These are phyloP conservation scores for Ranitomeya variabilis DNA, from an alignment of 2,113 vertebrate genomes.

Conservation along the genomic window DNA sequence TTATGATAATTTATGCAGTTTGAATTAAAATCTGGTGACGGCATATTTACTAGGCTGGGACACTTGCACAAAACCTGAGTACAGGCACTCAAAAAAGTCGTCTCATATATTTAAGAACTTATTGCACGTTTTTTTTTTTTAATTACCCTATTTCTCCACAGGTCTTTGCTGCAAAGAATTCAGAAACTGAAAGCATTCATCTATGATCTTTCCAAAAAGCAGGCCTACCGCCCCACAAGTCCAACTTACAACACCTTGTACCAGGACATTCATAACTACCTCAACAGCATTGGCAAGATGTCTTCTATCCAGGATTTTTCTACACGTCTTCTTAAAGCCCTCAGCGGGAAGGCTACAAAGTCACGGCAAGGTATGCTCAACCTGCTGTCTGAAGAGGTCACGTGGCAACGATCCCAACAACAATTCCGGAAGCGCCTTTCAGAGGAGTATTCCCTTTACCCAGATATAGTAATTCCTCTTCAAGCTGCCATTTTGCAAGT, in stretches of 20 bases:
- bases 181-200: slow-evolving; percentile 82
- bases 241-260: slow-evolving; percentile 81
- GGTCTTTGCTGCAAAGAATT: slow-evolving; percentile 85
- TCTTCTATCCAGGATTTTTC: slow-evolving; percentile 83
- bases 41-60: too few species aligned
- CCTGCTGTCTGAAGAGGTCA: slow-evolving; percentile 87
- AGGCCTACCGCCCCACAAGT: slow-evolving; percentile 83
- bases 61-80: too few species aligned
- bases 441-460: slow-evolving; percentile 84
- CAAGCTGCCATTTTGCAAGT: slow-evolving; percentile 85
- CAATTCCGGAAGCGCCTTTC: slow-evolving; percentile 82
- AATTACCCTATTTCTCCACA: slow-evolving; percentile 62
- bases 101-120: too few species aligned
- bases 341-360: slow-evolving; percentile 71
- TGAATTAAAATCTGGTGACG: too few species aligned
- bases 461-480: slow-evolving; percentile 81
- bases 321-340: slow-evolving; percentile 77
- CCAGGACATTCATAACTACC: slow-evolving; percentile 90
- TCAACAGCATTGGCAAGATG: slow-evolving; percentile 80
- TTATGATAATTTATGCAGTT: too few species aligned
- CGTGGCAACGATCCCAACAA: slow-evolving; percentile 93
- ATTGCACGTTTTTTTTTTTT: too few species aligned
- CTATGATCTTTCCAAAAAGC: slow-evolving; percentile 82
- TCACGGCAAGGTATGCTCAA: slow-evolving; percentile 71
- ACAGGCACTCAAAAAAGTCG: too few species aligned